Evolutionary conservation across 1,140 invertebrate species (phyloP), one percentile per base, ranked within the genome.

Genomic region (Phenacoccus solenopsis): DNA sequence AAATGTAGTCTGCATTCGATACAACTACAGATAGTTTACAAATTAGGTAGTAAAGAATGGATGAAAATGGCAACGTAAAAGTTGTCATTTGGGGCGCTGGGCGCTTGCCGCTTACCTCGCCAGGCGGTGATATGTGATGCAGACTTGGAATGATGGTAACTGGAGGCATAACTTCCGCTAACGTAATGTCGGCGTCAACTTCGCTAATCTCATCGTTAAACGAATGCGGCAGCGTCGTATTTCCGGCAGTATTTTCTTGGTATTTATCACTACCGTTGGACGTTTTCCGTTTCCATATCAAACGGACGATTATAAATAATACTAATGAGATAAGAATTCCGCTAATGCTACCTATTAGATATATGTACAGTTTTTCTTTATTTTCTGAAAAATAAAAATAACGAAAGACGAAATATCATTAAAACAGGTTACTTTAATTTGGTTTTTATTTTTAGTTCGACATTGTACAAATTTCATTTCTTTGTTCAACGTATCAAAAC

Each of bases 321-420:
- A 91, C 77, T 67, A 90, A 82, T 7, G 88, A 77, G 25, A 92
- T 27, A 10, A 64, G 5, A 5, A 64, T 64, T 64, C 80, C 82
- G 57, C 84, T 82, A 25, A 90, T 79, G 71, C 88, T 88, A 71
- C 91, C 80, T 28, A 87, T 85, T 74, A 91, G 79, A 81, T 91
- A 91, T 59, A 92, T 79, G 75, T 88, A 86, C 74, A 90, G 86
- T 72, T 88, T 88, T 75, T 91, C 89, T 75, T 86, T 83, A 76
- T 91, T 89, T 74, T 85, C 90, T 92, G 84, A 28, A 79, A 79
- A 12, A 69, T 21, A 21, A 69, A 56, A 57, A 24, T 35, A n/a
- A 20, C 20, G 49, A 35, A 22, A 5, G 61, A 25, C 16, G 20
- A 67, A 67, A 67, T 24, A 22, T 22, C 22, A 4, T 25, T 4